Base-by-base conservation (phyloP, 1,140 invertebrate genomes). In the Heliothis virescens region DNA sequence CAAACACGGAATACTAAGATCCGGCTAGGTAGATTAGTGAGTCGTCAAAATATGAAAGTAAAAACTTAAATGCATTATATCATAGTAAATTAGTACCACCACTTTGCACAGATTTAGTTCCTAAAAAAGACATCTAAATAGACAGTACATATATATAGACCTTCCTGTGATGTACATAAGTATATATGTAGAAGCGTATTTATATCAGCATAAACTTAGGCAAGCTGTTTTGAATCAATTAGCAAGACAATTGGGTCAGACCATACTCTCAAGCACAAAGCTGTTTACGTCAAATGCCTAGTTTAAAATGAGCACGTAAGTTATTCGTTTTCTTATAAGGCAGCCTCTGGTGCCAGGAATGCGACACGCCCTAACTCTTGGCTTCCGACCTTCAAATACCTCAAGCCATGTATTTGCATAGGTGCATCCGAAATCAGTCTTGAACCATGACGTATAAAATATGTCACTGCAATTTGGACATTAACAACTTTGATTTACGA, bases 371-470 rank as follows among this genome's bases (percentile, higher is more conserved):
- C 48, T 78, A 69, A 83, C 59, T 77, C n/a, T 83, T 63, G 74
- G n/a, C 60, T 76, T 63, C 48, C 59, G 83, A 86, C 86, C 81
- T 88, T 83, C 62, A 76, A 80, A 81, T 76, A 82, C 82, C 83
- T 76, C 67, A 41, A 81, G 79, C 78, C 77, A 80, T 83, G 83
- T 87, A 86, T 89, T 89, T 88, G 82, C 82, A 84, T 87, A 88
- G 87, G 85, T 87, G 86, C 82, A 85, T 82, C 79, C 47, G 78
- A 83, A 76, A 76, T 76, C 48, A 53, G 18, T 41, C 41, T 74
- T 48, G 26, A 60, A 41, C 11, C 16, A 72, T 26, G 18, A 34
- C 15, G 13, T 29, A 52, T 74, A 15, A 21, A 59, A 12, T 15
- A 60, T 11, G 41, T 10, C 13, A 62, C 52, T 50, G 67, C 9